Conservation (phyloP, 2,888 invertebrate species). For the Noctua pronuba region DNA sequence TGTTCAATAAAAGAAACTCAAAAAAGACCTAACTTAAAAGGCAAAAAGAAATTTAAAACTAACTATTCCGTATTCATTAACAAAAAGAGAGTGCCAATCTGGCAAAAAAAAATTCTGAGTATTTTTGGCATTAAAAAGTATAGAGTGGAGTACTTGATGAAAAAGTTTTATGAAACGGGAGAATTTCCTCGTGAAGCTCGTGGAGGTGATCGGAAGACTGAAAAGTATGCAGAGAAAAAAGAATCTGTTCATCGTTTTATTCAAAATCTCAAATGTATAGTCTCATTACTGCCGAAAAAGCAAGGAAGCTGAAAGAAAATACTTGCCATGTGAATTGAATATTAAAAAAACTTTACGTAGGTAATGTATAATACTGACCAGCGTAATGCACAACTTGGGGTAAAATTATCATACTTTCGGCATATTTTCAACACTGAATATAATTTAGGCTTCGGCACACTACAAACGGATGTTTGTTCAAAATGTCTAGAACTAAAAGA, state of each 20-base stretch:
- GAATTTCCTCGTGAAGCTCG: constrained; percentile 31
- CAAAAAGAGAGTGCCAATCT: no score
- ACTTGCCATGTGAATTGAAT: constrained; percentile 21
- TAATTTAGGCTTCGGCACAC: constrained; percentile 6
- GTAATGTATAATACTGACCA: constrained; percentile 5
- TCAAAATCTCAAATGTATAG: constrained; percentile 4
- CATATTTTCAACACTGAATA: no score
- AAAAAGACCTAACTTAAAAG: no score
- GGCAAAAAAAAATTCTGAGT: background rate
- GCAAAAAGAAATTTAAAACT: no score
- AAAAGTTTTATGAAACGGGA: constrained; percentile 36
- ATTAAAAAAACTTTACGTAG: constrained; percentile 20
- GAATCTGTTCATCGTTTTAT: constrained; percentile 5
- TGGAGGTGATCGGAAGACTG: constrained; percentile 14
- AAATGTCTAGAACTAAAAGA: constrained; percentile 2
- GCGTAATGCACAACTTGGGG: constrained; percentile 10
- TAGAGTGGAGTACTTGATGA: constrained; percentile 23
- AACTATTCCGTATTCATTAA: no score
- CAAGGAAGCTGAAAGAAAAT: constrained; percentile 26
- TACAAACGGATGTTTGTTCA: constrained; percentile 3
- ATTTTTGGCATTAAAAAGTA: constrained; percentile 18
- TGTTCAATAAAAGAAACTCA: no score
- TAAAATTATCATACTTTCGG: no score
- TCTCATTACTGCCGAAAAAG: constrained; percentile 15
- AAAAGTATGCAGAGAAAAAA: constrained; percentile 3